Conservation (phyloP, 1,140 invertebrate genomes). For the Cecropterus lyciades region DNA sequence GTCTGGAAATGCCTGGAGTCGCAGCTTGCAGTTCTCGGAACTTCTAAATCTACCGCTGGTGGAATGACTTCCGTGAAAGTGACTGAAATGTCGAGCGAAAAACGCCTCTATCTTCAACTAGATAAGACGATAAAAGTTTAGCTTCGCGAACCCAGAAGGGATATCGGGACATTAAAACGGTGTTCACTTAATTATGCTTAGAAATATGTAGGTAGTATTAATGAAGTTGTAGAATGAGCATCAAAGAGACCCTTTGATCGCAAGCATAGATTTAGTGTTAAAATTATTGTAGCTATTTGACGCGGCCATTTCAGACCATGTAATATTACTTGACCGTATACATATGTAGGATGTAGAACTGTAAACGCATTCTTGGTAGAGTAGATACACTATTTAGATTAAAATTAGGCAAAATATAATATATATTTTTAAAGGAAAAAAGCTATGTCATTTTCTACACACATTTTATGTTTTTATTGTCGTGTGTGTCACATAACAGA, state of each 20-base stretch:
- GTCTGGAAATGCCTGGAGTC: conserved; percentile 49
- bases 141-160: conserved; percentile 11
- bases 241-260: conserved; percentile 50
- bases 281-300: conserved; percentile 7
- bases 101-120: conserved; percentile 45
- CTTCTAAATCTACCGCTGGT: conserved; percentile 58
- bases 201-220: conserved; percentile 52
- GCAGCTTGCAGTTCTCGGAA: conserved; percentile 59
- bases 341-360: too few species aligned
- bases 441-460: too few species aligned
- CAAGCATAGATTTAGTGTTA: conserved; percentile 13
- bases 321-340: too few species aligned
- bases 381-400: too few species aligned
- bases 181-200: conserved; percentile 46
- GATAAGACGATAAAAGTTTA: too few species aligned
- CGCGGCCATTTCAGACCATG: not conserved
- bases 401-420: too few species aligned
- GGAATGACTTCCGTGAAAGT: conserved; percentile 69
- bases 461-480: too few species aligned
- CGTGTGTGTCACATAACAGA: too few species aligned
- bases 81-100: conserved; percentile 38
- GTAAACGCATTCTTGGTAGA: too few species aligned
- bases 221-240: conserved; percentile 48
- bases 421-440: too few species aligned
- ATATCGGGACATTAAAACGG: conserved; percentile 45